Evolutionary conservation across 1,140 invertebrate genomes (phyloP).

Genomic region (Bombus turneri): DNA sequence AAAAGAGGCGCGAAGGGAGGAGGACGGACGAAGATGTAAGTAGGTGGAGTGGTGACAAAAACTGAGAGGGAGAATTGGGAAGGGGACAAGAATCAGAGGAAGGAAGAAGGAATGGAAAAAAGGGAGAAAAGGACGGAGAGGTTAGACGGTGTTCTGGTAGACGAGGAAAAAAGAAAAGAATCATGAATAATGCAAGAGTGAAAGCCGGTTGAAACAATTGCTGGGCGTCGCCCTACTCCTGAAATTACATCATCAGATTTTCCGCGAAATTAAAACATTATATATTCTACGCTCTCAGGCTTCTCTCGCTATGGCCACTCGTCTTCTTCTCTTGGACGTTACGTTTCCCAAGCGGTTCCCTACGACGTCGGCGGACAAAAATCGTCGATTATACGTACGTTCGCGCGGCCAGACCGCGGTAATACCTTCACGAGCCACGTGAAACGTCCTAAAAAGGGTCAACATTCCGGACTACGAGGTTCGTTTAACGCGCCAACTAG

Average conservation of each 20-base stretch:
- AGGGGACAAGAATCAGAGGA: not conserved
- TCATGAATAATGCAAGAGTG: constrained; percentile 71
- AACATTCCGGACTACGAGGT: too few species aligned
- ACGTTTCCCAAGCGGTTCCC: not conserved
- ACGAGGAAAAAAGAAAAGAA: constrained; percentile 54
- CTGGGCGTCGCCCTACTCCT: constrained; percentile 68
- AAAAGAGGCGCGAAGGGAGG: not conserved
- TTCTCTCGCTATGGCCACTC: constrained; percentile 29
- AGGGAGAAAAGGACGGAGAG: constrained; percentile 1
- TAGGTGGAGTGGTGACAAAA: not conserved
- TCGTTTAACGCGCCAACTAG: not conserved
- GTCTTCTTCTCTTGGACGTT: constrained; percentile 36
- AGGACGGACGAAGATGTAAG: not conserved
- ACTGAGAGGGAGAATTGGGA: not conserved
- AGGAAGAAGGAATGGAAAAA: constrained; percentile 12
- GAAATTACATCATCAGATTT: constrained; percentile 73
- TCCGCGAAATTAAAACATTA: constrained; percentile 72
- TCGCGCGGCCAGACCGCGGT: constrained; percentile 39
- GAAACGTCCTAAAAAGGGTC: not conserved
- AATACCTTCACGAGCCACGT: not conserved
- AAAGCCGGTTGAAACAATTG: constrained; percentile 72
- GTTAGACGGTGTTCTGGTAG: constrained; percentile 43
- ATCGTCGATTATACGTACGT: constrained; percentile 54
- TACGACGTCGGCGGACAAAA: constrained; percentile 29
- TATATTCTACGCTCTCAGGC: constrained; percentile 53